phyloP scores from a whole-genome alignment of 1,140 invertebrate genomes.

The Araneus ventricosus region DNA sequence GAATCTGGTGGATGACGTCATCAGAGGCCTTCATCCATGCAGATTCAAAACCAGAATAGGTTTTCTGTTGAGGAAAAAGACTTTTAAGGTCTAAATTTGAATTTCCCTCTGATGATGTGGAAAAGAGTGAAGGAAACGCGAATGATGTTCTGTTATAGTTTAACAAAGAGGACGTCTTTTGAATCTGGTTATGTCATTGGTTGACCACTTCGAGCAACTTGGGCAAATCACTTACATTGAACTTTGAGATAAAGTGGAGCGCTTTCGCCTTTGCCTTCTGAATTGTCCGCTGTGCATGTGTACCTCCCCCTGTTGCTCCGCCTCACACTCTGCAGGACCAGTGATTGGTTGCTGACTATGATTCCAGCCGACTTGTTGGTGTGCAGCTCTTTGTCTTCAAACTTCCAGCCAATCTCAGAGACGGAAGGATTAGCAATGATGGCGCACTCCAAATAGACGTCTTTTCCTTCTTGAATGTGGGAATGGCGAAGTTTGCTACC shows the following conservation, averaged over 20 bases:
- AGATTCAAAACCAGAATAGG: no score
- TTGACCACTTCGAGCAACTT: neutral
- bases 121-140: no score
- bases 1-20: no score
- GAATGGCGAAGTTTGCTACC: constrained; percentile 78
- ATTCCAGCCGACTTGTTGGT: constrained; percentile 89
- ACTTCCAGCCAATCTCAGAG: constrained; percentile 90
- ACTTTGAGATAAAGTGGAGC: constrained; percentile 91
- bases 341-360: constrained; percentile 90
- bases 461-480: constrained; percentile 85
- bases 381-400: constrained; percentile 86
- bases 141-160: no score
- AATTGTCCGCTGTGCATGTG: constrained; percentile 93
- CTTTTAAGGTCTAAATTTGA: no score
- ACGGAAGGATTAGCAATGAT: constrained; percentile 92
- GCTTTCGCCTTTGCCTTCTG: constrained; percentile 93
- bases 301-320: constrained; percentile 82
- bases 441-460: constrained; percentile 94
- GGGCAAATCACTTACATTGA: constrained; percentile 82
- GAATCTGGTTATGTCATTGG: no score
- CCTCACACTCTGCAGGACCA: constrained; percentile 79
- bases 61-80: no score
- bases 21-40: no score
- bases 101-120: no score
- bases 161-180: no score